Conservation (phyloP, 1,140 invertebrate genomes). For the Drosophila setifemur region DNA sequence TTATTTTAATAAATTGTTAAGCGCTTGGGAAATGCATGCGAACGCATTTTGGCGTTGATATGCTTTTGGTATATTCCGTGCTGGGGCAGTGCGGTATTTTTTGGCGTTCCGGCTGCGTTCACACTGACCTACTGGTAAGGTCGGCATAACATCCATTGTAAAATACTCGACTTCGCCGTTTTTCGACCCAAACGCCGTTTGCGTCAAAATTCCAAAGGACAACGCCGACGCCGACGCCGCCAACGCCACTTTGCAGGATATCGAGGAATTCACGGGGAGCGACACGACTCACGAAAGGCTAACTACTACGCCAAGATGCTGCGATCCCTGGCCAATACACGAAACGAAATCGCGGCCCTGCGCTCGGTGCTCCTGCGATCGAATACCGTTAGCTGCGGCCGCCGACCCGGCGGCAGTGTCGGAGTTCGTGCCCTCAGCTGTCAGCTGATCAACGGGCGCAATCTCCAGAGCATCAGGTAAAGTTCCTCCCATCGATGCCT, state of each 20-base stretch:
- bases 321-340: slow-evolving; percentile 86
- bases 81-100: background rate
- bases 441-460: slow-evolving; percentile 38
- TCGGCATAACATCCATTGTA: slow-evolving; percentile 29
- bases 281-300: slow-evolving; percentile 31
- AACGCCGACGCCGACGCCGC: background rate
- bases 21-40: too few species aligned
- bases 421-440: slow-evolving; percentile 58
- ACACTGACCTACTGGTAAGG: slow-evolving; percentile 35
- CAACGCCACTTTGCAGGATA: background rate
- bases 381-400: slow-evolving; percentile 15
- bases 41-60: too few species aligned
- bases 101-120: slow-evolving; percentile 26
- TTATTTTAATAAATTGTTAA: too few species aligned
- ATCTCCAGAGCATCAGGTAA: slow-evolving; percentile 63
- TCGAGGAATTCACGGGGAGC: background rate
- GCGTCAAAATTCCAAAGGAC: slow-evolving; percentile 30
- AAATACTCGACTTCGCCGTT: slow-evolving; percentile 22
- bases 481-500: background rate
- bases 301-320: slow-evolving; percentile 83
- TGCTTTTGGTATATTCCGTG: background rate
- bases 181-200: background rate
- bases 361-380: slow-evolving; percentile 48
- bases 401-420: slow-evolving; percentile 21
- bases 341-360: slow-evolving; percentile 83